These are phyloP conservation scores for Carassius gibelio DNA, from an alignment of 2,113 vertebrate genomes.

Conservation along the genomic window DNA sequence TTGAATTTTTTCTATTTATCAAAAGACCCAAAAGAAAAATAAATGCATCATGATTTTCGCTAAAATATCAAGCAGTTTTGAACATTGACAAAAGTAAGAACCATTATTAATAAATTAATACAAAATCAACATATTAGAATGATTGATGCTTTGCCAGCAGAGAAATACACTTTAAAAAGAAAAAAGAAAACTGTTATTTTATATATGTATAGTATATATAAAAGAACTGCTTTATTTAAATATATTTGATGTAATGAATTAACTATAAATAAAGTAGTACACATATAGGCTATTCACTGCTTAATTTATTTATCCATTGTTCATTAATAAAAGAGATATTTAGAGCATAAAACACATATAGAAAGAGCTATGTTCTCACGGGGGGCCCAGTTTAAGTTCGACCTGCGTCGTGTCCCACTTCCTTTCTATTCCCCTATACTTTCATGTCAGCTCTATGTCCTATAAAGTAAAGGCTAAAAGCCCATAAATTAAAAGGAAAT, in stretches of 20 bases:
- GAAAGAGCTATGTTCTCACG: not conserved
- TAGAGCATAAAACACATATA: not conserved
- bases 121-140: too few species aligned
- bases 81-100: too few species aligned
- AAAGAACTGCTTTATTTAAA: not conserved
- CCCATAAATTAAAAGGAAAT: conserved; percentile 8
- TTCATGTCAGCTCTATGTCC: not conserved
- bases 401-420: not conserved
- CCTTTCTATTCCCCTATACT: not conserved
- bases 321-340: not conserved
- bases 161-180: not conserved
- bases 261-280: not conserved
- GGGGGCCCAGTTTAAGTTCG: not conserved
- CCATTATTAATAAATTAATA: too few species aligned
- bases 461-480: conserved; percentile 18
- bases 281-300: not conserved
- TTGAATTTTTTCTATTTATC: too few species aligned
- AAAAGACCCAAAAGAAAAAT: not conserved
- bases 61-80: not conserved
- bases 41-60: not conserved
- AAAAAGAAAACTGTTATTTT: not conserved
- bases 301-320: not conserved
- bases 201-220: not conserved
- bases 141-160: too few species aligned
- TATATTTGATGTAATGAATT: not conserved